Base-by-base conservation (phyloP, 1,140 invertebrate species). In the Diorhabda sublineata region DNA sequence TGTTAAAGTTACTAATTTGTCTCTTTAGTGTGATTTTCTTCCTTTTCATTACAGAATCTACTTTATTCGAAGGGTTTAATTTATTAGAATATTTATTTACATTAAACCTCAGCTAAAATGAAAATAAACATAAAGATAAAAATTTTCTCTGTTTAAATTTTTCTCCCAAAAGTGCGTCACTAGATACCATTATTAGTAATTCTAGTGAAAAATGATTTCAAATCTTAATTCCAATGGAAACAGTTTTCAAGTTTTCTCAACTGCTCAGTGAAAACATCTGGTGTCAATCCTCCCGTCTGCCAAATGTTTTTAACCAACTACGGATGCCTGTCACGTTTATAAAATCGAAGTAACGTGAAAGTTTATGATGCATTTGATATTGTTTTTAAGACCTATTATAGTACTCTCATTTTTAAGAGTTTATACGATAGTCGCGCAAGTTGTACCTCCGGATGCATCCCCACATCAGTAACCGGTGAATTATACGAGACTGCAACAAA, bases 261-360 rank as follows among this genome's bases (percentile, higher is more conserved):
- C 47, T 8, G 6, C 47, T 52, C 47, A 52, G 47, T 52, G 6
- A 52, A 52, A 52, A 6, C 47, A 52, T 52, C 47, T 52, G 47
- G 47, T 52, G 47, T 52, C 47, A 52, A 52, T 52, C 47, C 47
- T 52, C 47, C 47, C 47, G 47, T 8, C 47, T n/a, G 47, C 58
- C 8, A 8, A 43, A 41, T 69, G 65, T 59, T 45, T 8, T 64
- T 74, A 74, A 74, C 73, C 68, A 74, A 67, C 73, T 74, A 58
- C 59, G 63, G 64, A 74, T 74, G 68, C 71, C n/a, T 64, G 59
- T 70, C 71, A 69, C 73, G 73, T 72, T 11, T 7, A 11, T 26
- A 42, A 64, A 69, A 71, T 67, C 68, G 72, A 42, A 62, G 61
- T 52, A n/a, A n/a, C 63, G 63, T 47, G 45, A 47, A 42, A 64